Evolutionary conservation across 1,140 invertebrate genomes (phyloP).

Genomic region (Hypsibius dujardini): DNA sequence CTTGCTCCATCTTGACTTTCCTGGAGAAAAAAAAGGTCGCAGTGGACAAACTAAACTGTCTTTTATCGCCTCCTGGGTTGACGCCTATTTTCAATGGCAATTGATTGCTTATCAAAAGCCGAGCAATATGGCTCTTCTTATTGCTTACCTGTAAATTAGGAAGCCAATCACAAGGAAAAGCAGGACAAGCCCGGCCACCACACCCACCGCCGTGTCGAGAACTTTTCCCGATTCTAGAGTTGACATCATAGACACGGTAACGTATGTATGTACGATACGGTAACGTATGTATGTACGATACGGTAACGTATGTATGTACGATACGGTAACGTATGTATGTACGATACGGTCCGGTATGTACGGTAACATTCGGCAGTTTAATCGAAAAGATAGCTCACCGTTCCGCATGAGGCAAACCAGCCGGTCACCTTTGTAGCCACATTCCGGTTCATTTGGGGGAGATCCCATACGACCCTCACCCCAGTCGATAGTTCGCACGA

Average conservation of each 20-base stretch:
- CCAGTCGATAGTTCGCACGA: conserved; percentile 17
- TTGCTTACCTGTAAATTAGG: conserved; percentile 10
- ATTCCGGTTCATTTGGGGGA: conserved; percentile 19
- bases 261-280: no score
- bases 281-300: no score
- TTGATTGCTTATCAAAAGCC: not conserved
- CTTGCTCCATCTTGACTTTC: not conserved
- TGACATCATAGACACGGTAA: no score
- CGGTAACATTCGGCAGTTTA: no score
- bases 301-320: no score
- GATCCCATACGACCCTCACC: not conserved
- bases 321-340: no score
- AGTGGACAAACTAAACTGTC: no score
- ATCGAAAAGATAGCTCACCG: no score
- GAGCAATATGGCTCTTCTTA: not conserved
- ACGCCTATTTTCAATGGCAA: not conserved
- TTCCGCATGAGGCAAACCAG: not conserved
- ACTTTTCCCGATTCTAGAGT: not conserved
- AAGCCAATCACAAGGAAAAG: not conserved
- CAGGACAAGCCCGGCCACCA: not conserved
- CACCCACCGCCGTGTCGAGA: conserved; percentile 1
- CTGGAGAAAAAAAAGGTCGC: no score
- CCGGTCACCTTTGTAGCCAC: not conserved
- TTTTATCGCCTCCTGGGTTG: no score
- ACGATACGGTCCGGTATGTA: no score